A percentile compares a stretch with the other conserved stretches of the same genome.
Conservation (phyloP, 2,797 vertebrate genomes). For the Gymnoscopelus braueri region DNA sequence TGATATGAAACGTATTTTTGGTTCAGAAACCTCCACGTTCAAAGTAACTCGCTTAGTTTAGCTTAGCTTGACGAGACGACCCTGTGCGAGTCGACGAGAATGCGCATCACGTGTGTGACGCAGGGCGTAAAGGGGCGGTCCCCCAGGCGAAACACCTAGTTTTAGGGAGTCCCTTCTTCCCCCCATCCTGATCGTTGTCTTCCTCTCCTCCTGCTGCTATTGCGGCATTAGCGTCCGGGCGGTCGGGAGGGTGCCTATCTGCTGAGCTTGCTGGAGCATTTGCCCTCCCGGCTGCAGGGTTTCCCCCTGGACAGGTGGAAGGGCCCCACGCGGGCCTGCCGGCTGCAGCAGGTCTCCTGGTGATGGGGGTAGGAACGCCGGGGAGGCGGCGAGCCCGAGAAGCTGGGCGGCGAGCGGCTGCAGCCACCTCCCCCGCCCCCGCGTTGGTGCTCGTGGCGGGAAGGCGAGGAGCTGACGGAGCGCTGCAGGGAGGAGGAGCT, state of each 20-base stretch:
- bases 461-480: slow-evolving; percentile 95
- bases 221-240: neutral
- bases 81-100: too few relatives aligned
- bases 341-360: slow-evolving; percentile 91
- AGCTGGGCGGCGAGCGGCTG: slow-evolving; percentile 95
- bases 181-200: slow-evolving; percentile 30
- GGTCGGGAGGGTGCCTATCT: slow-evolving; percentile 85
- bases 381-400: slow-evolving; percentile 92
- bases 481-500: slow-evolving; percentile 95
- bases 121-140: too few relatives aligned
- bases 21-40: too few relatives aligned
- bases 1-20: too few relatives aligned
- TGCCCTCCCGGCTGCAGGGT: slow-evolving; percentile 86
- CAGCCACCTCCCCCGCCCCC: slow-evolving; percentile 76
- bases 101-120: too few relatives aligned
- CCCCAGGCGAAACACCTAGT: too few relatives aligned
- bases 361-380: slow-evolving; percentile 91
- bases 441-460: slow-evolving; percentile 89
- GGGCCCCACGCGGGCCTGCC: slow-evolving; percentile 85
- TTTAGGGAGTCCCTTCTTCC: too few relatives aligned
- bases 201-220: slow-evolving; percentile 35
- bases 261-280: slow-evolving; percentile 94
- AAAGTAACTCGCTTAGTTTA: too few relatives aligned
- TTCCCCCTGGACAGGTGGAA: slow-evolving; percentile 84
- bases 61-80: too few relatives aligned